Evolutionary conservation across 2,113 vertebrate species (phyloP).

Genomic region (Uropsilus gracilis): DNA sequence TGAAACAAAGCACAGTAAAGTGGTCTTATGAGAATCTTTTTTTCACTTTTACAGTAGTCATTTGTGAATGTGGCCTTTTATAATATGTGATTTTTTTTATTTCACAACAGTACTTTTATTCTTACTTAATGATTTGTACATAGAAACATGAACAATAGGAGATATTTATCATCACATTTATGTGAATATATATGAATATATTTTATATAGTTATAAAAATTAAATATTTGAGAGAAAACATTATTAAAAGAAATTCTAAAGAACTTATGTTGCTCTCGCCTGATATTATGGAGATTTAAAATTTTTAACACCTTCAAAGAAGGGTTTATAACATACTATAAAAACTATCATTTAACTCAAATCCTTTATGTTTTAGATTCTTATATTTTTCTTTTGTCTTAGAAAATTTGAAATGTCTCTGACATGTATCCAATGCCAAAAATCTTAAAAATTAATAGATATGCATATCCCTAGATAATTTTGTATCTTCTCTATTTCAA

Average conservation of each 20-base stretch:
- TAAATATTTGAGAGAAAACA: neutral
- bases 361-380: neutral
- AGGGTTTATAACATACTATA: neutral
- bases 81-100: conserved; percentile 26
- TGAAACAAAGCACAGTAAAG: conserved; percentile 53
- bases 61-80: conserved; percentile 56
- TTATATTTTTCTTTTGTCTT: neutral
- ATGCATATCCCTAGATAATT: neutral
- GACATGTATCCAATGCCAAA: neutral
- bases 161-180: neutral
- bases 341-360: neutral
- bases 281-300: neutral
- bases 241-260: neutral
- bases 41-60: conserved; percentile 60
- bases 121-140: neutral
- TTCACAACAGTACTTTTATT: neutral
- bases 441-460: neutral
- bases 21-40: conserved; percentile 55
- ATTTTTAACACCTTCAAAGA: conserved; percentile 25
- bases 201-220: conserved; percentile 27
- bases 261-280: neutral
- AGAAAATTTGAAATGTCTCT: neutral
- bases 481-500: neutral
- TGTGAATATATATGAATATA: neutral
- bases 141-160: neutral